Evolutionary conservation across 1,140 invertebrate genomes (phyloP), one percentile per base, ranked within the genome.

Genomic region (Atta texana): DNA sequence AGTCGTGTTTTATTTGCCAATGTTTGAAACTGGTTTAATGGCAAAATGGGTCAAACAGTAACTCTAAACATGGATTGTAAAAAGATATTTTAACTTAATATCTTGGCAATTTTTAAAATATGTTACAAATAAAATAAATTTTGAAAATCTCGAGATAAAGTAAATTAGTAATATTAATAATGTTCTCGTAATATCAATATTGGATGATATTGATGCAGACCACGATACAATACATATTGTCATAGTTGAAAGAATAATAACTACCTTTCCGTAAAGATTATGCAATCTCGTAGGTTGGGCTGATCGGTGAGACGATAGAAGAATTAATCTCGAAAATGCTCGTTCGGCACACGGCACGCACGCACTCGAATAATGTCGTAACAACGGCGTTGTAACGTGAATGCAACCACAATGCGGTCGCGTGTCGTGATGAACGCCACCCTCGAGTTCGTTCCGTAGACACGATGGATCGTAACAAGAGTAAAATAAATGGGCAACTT

Each of bases 271-370:
- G 34, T 75, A 85, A 77, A 78, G 63, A 85, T 78, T 85, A 57
- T 68, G 59, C 59, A 64, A 85, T 85, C 72, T 85, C 59, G 63
- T 77, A 72, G 59, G 59, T 39, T 44, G 49, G 64, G 72, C 78
- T 84, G 88, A 91, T 92, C 86, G 76, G 84, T 64, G 86, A 86
- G 68, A 89, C 89, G 92, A 93, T 90, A 93, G 90, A 93, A 93
- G 93, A 94, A 94, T 94, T 94, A 94, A 94, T 94, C 91, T 92
- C 74, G 92, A 93, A 92, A 94, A 94, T 93, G 93, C 88, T 85
- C 89, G 89, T 90, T 88, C 84, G 88, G 88, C 86, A 91, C 78
- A 87, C 88, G 92, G 88, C 90, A 91, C 92, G 92, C 92, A 92
- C 87, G 93, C 91, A 92, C 87, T 89, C 89, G 88, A 88, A 88